Evolutionary conservation across 2,113 vertebrate species (phyloP).

Genomic region (Serinus canaria): DNA sequence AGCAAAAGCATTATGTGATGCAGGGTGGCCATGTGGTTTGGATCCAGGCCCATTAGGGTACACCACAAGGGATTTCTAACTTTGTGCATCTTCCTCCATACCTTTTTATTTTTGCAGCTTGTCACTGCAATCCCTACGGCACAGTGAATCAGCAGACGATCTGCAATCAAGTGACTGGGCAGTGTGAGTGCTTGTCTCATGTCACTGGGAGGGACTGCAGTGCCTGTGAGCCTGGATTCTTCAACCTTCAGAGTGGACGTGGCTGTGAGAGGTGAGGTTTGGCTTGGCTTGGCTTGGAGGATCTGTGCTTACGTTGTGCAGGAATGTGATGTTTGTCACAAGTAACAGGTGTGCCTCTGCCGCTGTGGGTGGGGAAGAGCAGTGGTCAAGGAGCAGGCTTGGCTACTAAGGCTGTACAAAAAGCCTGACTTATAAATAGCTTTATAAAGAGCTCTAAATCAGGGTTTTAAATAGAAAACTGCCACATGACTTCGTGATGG

Average conservation of each 20-base stretch:
- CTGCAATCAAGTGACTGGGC: slow-evolving; percentile 89
- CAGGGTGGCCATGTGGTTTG: background rate
- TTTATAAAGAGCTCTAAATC: slow-evolving; percentile 24
- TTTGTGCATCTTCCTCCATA: background rate
- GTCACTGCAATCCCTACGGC: slow-evolving; percentile 83
- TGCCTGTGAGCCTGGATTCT: slow-evolving; percentile 88
- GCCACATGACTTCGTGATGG: background rate
- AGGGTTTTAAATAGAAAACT: slow-evolving; percentile 50
- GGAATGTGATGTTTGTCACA: background rate
- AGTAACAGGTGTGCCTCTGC: background rate
- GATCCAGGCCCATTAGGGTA: background rate
- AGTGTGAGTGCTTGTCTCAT: slow-evolving; percentile 86
- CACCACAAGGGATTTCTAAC: background rate
- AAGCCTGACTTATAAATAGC: slow-evolving; percentile 18
- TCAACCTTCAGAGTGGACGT: slow-evolving; percentile 84
- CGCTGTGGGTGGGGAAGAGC: background rate
- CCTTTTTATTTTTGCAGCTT: slow-evolving; percentile 74
- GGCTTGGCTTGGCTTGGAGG: background rate
- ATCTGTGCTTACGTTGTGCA: background rate
- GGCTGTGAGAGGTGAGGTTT: slow-evolving; percentile 87
- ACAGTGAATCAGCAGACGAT: slow-evolving; percentile 74
- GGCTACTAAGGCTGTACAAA: background rate
- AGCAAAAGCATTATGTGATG: background rate
- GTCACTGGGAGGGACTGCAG: slow-evolving; percentile 88
- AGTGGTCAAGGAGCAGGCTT: background rate